A percentile compares a stretch with the other conserved stretches of the same genome.
These are phyloP conservation scores for Pedetes capensis DNA, from an alignment of 2,113 vertebrate species.

Conservation along the genomic window DNA sequence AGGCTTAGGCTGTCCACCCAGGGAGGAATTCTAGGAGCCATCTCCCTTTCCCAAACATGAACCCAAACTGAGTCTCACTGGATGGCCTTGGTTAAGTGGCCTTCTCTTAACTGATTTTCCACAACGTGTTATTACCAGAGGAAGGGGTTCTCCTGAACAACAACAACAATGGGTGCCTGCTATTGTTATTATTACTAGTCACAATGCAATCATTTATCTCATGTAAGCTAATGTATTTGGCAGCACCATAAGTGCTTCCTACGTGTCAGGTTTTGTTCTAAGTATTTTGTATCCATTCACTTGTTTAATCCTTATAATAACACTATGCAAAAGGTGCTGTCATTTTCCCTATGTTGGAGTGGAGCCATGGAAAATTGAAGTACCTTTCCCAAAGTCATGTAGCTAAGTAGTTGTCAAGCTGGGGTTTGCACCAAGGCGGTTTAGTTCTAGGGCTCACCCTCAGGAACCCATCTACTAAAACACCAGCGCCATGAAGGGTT, in stretches of 20 bases:
- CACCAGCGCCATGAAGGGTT: neutral
- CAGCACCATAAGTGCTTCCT: neutral
- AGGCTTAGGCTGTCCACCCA: neutral
- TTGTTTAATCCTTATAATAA: neutral
- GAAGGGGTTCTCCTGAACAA: neutral
- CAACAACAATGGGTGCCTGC: neutral
- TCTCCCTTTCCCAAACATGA: neutral
- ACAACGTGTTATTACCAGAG: neutral
- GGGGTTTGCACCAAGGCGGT: neutral
- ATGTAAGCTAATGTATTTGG: neutral
- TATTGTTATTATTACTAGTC: neutral
- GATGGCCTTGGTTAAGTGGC: neutral
- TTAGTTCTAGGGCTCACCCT: neutral
- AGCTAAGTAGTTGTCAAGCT: too few species aligned
- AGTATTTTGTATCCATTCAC: neutral
- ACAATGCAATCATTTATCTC: neutral
- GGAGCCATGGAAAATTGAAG: neutral
- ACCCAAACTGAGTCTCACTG: neutral
- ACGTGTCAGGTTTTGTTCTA: too few species aligned
- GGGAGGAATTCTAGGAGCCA: neutral
- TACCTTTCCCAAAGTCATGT: too few species aligned
- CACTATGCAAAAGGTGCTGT: neutral
- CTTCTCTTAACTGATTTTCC: neutral
- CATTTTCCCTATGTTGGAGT: neutral
- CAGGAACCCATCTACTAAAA: neutral